Evolutionary conservation across 2,888 invertebrate genomes (phyloP).

Genomic region (Mylabris sibirica): DNA sequence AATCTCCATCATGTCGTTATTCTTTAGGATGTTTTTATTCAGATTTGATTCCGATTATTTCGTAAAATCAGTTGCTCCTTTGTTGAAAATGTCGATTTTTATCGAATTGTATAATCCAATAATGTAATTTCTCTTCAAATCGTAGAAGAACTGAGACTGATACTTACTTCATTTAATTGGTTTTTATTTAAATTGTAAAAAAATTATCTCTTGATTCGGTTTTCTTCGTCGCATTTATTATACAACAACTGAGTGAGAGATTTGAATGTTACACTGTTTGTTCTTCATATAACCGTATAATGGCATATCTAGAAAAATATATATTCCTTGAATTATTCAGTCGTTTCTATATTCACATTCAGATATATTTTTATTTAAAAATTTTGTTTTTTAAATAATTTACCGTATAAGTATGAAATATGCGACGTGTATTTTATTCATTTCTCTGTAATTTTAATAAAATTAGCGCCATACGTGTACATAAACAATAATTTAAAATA

Average conservation of each 20-base stretch:
- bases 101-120: background rate
- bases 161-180: constrained; percentile 26
- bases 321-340: constrained; percentile 34
- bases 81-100: background rate
- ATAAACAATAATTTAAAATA: background rate
- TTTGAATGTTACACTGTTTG: constrained; percentile 8
- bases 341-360: constrained; percentile 23
- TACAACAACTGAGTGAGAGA: constrained; percentile 8
- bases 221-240: background rate
- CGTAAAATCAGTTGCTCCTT: background rate
- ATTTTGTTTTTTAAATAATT: constrained; percentile 19
- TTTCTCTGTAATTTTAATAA: constrained; percentile 7
- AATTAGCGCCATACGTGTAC: background rate
- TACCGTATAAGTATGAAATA: background rate
- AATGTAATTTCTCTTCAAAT: constrained; percentile 1
- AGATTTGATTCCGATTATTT: background rate
- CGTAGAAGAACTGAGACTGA: constrained; percentile 16
- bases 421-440: background rate
- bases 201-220: background rate
- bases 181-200: background rate
- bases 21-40: too few species aligned
- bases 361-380: constrained; percentile 19
- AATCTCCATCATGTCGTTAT: too few species aligned
- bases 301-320: constrained; percentile 34
- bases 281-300: constrained; percentile 31